Evolutionary conservation across 2,888 invertebrate species (phyloP).

Genomic region (Lithophane semibrunnea): DNA sequence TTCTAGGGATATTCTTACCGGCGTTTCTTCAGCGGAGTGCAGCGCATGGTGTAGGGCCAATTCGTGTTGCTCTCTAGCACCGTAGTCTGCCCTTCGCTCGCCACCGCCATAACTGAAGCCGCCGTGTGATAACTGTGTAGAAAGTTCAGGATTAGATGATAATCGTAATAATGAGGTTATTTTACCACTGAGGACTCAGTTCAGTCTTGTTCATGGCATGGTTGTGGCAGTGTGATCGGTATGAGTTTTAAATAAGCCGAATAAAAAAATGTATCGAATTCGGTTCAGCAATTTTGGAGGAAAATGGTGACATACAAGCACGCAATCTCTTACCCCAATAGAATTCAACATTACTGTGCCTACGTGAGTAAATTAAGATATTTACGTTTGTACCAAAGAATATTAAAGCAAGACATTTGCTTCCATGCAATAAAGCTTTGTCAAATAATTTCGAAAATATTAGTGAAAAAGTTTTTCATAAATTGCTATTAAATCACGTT

Average conservation of each 20-base stretch:
- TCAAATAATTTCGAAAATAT: conserved; percentile 38
- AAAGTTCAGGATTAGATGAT: neutral
- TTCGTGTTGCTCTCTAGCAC: conserved; percentile 92
- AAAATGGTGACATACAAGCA: neutral
- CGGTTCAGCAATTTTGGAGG: neutral
- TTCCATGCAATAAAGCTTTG: conserved; percentile 6
- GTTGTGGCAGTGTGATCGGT: neutral
- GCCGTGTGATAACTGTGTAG: conserved; percentile 90
- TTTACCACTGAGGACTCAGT: neutral
- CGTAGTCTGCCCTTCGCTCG: conserved; percentile 91
- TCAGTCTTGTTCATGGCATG: too few species aligned
- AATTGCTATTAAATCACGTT: conserved; percentile 74
- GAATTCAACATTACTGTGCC: neutral
- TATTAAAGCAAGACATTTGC: neutral
- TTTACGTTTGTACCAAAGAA: neutral
- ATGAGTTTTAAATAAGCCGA: neutral
- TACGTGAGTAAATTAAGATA: neutral
- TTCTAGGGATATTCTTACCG: conserved; percentile 82
- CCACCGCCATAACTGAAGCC: conserved; percentile 92
- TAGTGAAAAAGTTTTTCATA: conserved; percentile 60
- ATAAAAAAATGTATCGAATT: neutral
- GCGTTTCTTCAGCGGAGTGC: conserved; percentile 92
- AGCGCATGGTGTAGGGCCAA: conserved; percentile 95
- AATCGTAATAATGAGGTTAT: neutral
- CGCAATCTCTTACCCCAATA: too few species aligned